phyloP scores from a whole-genome alignment of 2,797 vertebrate genomes.

The Falco novaeseelandiae region DNA sequence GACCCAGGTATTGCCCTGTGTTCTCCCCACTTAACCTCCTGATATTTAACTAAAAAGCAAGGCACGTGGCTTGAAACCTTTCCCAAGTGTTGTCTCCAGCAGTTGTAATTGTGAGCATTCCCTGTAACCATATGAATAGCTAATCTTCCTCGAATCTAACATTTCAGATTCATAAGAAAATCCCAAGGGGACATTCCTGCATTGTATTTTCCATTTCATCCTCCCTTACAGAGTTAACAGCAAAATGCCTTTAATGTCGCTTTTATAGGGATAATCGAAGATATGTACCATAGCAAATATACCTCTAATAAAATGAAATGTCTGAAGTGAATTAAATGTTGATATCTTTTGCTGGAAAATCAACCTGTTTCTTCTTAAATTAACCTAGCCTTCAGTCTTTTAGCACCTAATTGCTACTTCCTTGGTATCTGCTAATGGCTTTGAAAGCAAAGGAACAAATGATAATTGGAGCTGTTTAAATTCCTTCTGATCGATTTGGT shows the following conservation, averaged over 20 bases:
- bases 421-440: neutral
- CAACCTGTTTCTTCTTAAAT: constrained; percentile 30
- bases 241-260: neutral
- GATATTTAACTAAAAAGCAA: neutral
- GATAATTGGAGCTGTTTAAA: constrained; percentile 1
- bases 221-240: neutral
- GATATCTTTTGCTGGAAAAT: constrained; percentile 24
- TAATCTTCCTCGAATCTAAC: neutral
- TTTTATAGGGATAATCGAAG: neutral
- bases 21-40: neutral
- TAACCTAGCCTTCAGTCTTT: constrained; percentile 18
- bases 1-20: neutral
- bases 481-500: neutral
- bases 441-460: neutral
- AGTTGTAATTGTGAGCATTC: neutral
- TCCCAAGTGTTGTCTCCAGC: neutral
- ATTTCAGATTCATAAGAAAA: neutral
- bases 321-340: constrained; percentile 33
- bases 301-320: neutral
- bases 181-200: neutral
- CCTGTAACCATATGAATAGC: neutral
- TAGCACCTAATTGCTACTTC: constrained; percentile 29
- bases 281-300: neutral
- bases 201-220: neutral
- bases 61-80: neutral